phyloP scores from a whole-genome alignment of 2,797 vertebrate genomes.

The Crocodylus rhombifer region DNA sequence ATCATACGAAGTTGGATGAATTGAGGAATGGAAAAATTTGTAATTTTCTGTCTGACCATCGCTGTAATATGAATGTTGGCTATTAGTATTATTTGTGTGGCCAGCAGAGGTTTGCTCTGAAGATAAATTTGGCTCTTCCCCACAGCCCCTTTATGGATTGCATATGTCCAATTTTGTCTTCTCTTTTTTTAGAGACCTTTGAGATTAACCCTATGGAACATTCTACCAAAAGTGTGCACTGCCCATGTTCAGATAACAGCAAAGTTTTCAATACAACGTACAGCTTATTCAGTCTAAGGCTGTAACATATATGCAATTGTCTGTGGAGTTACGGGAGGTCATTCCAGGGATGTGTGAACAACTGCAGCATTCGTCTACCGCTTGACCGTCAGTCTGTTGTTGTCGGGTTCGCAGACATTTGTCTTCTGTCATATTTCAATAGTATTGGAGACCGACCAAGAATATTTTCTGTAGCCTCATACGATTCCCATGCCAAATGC shows the following conservation, averaged over 20 bases:
- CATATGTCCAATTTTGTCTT: slow-evolving; percentile 16
- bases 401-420: neutral
- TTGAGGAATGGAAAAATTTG: slow-evolving; percentile 43
- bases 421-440: neutral
- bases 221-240: slow-evolving; percentile 39
- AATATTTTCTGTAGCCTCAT: neutral
- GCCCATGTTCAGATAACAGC: neutral
- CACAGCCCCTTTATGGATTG: slow-evolving; percentile 27
- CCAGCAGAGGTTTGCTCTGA: neutral
- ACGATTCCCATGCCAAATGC: slow-evolving; percentile 28
- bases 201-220: slow-evolving; percentile 4
- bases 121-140: neutral
- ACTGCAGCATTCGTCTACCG: neutral
- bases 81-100: neutral
- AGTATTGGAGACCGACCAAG: neutral
- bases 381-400: neutral
- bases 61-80: slow-evolving; percentile 4
- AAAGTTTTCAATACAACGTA: neutral
- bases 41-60: slow-evolving; percentile 39
- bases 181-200: slow-evolving; percentile 10
- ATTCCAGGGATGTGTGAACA: neutral
- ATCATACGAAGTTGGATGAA: slow-evolving; percentile 14
- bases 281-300: neutral
- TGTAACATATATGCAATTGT: neutral
- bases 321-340: neutral